phyloP scores from a whole-genome alignment of 2,113 vertebrate genomes.

The Atlantisia rogersi region DNA sequence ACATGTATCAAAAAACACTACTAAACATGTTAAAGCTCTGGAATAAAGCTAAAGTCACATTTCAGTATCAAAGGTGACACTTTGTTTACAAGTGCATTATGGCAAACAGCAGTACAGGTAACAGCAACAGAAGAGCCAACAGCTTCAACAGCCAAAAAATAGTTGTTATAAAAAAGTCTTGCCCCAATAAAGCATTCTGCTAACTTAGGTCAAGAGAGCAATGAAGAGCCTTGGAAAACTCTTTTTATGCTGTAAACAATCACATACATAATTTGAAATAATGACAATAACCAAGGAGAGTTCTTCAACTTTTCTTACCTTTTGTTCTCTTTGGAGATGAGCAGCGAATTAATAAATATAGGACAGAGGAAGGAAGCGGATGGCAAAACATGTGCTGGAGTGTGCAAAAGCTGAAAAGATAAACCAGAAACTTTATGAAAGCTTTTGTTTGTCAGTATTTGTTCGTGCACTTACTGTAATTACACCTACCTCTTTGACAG shows the following conservation, averaged over 20 bases:
- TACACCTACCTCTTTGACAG: slow-evolving; percentile 84
- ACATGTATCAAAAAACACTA: not conserved
- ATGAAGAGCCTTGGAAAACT: not conserved
- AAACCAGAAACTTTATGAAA: not conserved
- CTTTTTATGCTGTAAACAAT: not conserved
- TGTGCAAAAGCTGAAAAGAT: slow-evolving; percentile 85
- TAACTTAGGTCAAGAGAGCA: not conserved
- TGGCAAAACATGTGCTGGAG: slow-evolving; percentile 92
- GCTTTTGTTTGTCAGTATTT: not conserved
- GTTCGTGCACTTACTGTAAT: not conserved
- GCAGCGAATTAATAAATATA: slow-evolving; percentile 87
- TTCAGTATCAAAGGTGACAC: not conserved
- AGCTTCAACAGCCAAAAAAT: not conserved
- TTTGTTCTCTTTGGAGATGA: slow-evolving; percentile 77
- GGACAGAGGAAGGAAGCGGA: slow-evolving; percentile 89
- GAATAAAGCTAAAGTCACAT: not conserved
- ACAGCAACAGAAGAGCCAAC: not conserved
- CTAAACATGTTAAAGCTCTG: not conserved
- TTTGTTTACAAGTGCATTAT: fast-evolving
- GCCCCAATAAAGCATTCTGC: not conserved
- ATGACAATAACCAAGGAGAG: not conserved
- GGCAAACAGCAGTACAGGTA: not conserved
- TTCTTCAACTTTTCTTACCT: slow-evolving; percentile 63
- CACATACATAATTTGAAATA: not conserved
- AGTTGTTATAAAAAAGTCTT: not conserved